Percentiles rank a stretch among this genome's conserved stretches.
These are phyloP conservation scores for Megalopta genalis DNA, from an alignment of 1,140 invertebrate genomes.

Conservation along the genomic window DNA sequence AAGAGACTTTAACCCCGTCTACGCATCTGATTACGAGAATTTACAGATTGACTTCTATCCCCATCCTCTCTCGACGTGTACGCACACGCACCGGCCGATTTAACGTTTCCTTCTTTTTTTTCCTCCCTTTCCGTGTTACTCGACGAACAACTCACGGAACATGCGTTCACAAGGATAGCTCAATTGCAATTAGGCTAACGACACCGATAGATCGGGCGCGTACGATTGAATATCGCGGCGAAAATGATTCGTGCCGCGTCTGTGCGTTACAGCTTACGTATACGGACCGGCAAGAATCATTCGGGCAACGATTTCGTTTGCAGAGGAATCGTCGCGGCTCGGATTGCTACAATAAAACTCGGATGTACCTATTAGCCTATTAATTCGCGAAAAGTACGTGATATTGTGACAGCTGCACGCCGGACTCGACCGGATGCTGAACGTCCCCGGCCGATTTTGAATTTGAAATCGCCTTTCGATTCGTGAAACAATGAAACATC, in stretches of 20 bases:
- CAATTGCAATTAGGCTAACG: conserved; percentile 40
- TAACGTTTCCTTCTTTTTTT: neutral
- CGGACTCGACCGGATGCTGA: no score
- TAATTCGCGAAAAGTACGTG: conserved; percentile 35
- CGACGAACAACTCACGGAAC: neutral
- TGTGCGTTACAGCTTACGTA: neutral
- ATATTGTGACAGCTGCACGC: conserved; percentile 4
- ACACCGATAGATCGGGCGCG: conserved; percentile 16
- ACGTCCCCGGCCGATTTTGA: no score
- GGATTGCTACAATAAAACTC: conserved; percentile 10
- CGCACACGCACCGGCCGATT: neutral
- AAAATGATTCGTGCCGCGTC: neutral
- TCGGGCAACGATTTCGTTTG: neutral
- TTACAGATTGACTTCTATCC: conserved; percentile 11
- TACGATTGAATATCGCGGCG: neutral
- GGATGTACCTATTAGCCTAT: conserved; percentile 40
- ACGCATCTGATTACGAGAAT: conserved; percentile 12
- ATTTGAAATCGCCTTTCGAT: no score
- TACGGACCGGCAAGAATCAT: neutral
- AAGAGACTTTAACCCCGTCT: conserved; percentile 15
- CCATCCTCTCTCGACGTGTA: neutral
- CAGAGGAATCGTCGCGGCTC: conserved; percentile 11
- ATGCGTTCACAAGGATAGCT: neutral
- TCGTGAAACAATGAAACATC: no score
- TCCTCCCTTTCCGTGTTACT: neutral